Evolutionary conservation across 2,888 invertebrate genomes (phyloP).

Genomic region (Nymphalis polychloros): DNA sequence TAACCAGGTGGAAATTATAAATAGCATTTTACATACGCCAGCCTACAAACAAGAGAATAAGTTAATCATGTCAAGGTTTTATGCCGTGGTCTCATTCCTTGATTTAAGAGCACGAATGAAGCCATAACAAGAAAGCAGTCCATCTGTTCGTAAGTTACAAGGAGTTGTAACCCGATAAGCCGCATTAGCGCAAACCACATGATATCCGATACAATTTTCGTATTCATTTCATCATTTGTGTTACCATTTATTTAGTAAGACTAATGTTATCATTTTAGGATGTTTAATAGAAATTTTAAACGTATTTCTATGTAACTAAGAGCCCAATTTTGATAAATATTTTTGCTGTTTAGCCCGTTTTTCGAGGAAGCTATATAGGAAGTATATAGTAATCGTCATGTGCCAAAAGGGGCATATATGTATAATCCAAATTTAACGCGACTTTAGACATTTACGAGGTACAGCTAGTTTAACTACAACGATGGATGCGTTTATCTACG

Average conservation of each 20-base stretch:
- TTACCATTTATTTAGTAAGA: not conserved
- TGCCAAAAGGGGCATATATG: too few species aligned
- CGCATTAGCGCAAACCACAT: conserved; percentile 30
- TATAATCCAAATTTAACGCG: too few species aligned
- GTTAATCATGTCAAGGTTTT: conserved; percentile 35
- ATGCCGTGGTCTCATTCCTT: conserved; percentile 33
- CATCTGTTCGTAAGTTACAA: conserved; percentile 27
- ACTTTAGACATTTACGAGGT: too few species aligned
- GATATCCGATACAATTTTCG: conserved; percentile 21
- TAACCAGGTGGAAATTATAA: conserved; percentile 32
- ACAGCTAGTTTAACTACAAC: too few species aligned
- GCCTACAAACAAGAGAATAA: conserved; percentile 6
- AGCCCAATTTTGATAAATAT: too few species aligned
- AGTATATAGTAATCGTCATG: too few species aligned
- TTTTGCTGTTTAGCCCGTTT: too few species aligned
- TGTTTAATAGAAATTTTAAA: not conserved
- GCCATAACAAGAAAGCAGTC: conserved; percentile 29
- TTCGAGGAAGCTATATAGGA: too few species aligned
- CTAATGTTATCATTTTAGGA: conserved; percentile 1
- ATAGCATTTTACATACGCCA: conserved; percentile 17
- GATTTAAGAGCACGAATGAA: conserved; percentile 33
- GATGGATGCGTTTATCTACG: conserved; percentile 1
- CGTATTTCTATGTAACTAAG: too few species aligned
- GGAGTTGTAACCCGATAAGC: conserved; percentile 22
- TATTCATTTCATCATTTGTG: conserved; percentile 3